Evolutionary conservation across 2,797 vertebrate genomes (phyloP).

Genomic region (Phoxinus dragarum): DNA sequence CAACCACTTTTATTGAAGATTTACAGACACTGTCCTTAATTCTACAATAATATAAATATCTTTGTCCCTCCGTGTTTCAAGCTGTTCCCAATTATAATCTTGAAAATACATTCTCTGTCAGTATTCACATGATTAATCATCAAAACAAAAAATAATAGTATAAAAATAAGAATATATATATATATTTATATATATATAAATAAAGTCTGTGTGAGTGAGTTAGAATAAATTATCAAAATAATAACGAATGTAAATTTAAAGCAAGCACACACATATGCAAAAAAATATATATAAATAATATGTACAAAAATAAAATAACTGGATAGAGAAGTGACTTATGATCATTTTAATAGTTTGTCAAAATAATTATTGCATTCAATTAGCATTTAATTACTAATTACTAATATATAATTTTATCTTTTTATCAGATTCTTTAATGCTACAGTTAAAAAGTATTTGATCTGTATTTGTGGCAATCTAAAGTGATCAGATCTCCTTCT

Average conservation of each 20-base stretch:
- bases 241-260: too few relatives aligned
- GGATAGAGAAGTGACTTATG: neutral
- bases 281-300: too few relatives aligned
- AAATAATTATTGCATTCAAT: neutral
- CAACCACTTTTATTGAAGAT: constrained; percentile 40
- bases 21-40: constrained; percentile 42
- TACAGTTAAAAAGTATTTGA: neutral
- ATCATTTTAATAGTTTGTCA: neutral
- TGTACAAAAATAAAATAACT: neutral
- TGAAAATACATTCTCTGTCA: too few relatives aligned
- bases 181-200: too few relatives aligned
- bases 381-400: neutral
- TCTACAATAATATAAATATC: constrained; percentile 37
- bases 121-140: neutral
- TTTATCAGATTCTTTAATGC: neutral
- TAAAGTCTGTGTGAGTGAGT: too few relatives aligned
- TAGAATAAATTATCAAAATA: too few relatives aligned
- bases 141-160: too few relatives aligned
- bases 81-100: neutral
- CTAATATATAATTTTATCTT: neutral
- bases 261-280: too few relatives aligned
- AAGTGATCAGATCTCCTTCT: neutral
- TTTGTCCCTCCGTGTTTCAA: constrained; percentile 22
- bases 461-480: neutral
- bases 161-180: too few relatives aligned